phyloP scores from a whole-genome alignment of 2,888 invertebrate species.

The Lottia scabra region DNA sequence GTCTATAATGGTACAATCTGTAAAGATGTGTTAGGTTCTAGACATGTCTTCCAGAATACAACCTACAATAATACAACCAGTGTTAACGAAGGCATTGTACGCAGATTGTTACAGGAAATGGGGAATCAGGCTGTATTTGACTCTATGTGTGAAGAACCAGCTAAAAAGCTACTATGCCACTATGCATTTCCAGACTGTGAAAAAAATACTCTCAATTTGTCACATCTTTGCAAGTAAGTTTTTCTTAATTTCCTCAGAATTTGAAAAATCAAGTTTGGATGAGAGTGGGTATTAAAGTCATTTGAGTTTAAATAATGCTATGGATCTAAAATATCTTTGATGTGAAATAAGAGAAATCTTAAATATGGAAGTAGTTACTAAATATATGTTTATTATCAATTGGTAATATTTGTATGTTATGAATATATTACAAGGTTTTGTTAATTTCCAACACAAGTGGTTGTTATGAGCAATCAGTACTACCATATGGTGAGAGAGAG shows the following conservation, averaged over 20 bases:
- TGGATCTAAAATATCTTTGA: too few species aligned
- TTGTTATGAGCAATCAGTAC: background rate
- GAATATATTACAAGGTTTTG: background rate
- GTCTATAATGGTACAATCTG: slow-evolving; percentile 56
- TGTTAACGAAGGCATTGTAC: slow-evolving; percentile 42
- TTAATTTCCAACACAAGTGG: slow-evolving; percentile 2
- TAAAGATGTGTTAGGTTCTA: slow-evolving; percentile 38
- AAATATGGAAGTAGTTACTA: too few species aligned
- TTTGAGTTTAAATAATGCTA: too few species aligned
- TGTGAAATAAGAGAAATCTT: too few species aligned
- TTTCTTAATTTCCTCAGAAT: background rate
- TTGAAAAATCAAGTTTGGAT: too few species aligned
- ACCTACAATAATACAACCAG: slow-evolving; percentile 27
- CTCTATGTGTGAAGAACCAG: slow-evolving; percentile 80
- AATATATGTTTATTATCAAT: too few species aligned
- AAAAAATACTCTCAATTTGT: slow-evolving; percentile 11
- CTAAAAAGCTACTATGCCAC: slow-evolving; percentile 89
- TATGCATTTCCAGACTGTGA: slow-evolving; percentile 92
- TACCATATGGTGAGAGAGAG: background rate
- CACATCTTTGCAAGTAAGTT: slow-evolving; percentile 50
- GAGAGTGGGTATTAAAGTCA: too few species aligned
- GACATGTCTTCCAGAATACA: slow-evolving; percentile 39
- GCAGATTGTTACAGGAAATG: slow-evolving; percentile 42
- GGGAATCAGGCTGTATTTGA: slow-evolving; percentile 25
- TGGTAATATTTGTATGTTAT: too few species aligned